A percentile compares a stretch with the other conserved stretches of the same genome.
phyloP scores from a whole-genome alignment of 2,888 invertebrate genomes.

The Napeogenes sylphis region DNA sequence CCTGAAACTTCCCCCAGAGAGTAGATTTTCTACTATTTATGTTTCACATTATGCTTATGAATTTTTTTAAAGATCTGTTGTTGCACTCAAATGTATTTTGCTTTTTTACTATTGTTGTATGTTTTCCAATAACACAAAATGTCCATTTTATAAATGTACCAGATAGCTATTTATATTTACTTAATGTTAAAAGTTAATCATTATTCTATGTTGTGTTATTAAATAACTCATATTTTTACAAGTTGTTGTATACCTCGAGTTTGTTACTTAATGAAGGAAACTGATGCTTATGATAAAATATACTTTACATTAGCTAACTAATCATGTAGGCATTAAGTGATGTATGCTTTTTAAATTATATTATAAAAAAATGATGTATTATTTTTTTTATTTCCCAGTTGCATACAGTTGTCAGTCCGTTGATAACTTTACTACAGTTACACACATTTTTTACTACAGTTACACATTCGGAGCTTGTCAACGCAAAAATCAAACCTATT shows the following conservation, averaged over 20 bases:
- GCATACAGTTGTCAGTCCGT: too few species aligned
- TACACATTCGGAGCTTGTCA: too few species aligned
- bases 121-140: conserved; percentile 12
- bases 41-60: conserved; percentile 13
- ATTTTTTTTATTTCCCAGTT: too few species aligned
- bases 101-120: neutral
- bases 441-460: too few species aligned
- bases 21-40: conserved; percentile 34
- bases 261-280: conserved; percentile 5
- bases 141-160: conserved; percentile 12
- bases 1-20: conserved; percentile 73
- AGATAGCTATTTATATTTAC: conserved; percentile 4
- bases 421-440: too few species aligned
- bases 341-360: conserved; percentile 6
- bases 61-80: conserved; percentile 21
- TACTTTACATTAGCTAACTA: neutral
- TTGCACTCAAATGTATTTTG: conserved; percentile 6
- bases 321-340: neutral
- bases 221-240: neutral
- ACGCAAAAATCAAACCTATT: too few species aligned
- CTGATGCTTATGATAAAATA: conserved; percentile 4
- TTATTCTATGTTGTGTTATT: neutral
- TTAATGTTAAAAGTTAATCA: neutral
- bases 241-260: neutral
- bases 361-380: neutral